phyloP scores from a whole-genome alignment of 2,113 vertebrate genomes.

The Bettongia penicillata region DNA sequence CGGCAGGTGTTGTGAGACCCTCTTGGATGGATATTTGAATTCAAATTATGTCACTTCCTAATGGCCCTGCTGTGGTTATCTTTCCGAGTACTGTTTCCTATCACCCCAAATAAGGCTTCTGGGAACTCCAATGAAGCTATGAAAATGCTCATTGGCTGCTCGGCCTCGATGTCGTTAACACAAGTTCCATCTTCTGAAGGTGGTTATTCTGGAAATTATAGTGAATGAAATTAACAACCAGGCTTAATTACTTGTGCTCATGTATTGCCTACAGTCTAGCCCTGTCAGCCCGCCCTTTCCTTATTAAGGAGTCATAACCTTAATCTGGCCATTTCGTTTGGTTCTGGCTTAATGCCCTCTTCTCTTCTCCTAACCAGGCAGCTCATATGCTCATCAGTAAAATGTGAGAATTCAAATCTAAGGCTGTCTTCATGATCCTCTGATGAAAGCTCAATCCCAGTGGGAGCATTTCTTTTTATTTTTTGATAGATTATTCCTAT shows the following conservation, averaged over 20 bases:
- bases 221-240: conserved; percentile 77
- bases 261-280: conserved; percentile 78
- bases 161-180: conserved; percentile 41
- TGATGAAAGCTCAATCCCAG: background rate
- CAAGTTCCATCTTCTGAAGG: conserved; percentile 54
- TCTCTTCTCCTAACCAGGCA: conserved; percentile 57
- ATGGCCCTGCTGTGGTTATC: background rate
- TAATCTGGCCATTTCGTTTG: conserved; percentile 59
- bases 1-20: background rate
- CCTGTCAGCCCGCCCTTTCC: conserved; percentile 22
- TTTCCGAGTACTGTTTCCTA: conserved; percentile 35
- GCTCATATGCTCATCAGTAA: conserved; percentile 47
- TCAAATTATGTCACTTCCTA: too few species aligned
- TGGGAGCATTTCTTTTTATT: conserved; percentile 50
- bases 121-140: conserved; percentile 8
- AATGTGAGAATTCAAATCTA: conserved; percentile 41
- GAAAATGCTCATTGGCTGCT: conserved; percentile 51
- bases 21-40: background rate
- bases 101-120: conserved; percentile 32
- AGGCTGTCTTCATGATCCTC: background rate
- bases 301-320: conserved; percentile 43
- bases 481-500: conserved; percentile 45
- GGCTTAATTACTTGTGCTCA: conserved; percentile 81
- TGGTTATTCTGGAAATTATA: conserved; percentile 60
- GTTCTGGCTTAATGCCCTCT: conserved; percentile 62